Percentiles rank a stretch among this genome's conserved stretches.
These are phyloP conservation scores for Bradypodion pumilum DNA, from an alignment of 2,797 vertebrate species.

Conservation along the genomic window DNA sequence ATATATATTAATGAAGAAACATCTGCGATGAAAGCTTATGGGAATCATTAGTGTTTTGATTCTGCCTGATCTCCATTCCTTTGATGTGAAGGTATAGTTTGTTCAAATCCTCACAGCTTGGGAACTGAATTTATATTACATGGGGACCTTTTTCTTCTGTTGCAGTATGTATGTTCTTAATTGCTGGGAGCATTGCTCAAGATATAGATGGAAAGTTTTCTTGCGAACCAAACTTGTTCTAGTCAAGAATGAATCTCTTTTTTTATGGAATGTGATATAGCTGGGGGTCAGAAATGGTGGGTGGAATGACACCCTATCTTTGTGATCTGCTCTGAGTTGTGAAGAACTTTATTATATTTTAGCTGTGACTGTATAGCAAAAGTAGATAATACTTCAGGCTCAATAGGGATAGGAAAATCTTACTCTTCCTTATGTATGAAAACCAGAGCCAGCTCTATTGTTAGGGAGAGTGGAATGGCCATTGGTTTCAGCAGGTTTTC, in stretches of 20 bases:
- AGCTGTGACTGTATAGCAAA: neutral
- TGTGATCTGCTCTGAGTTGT: slow-evolving; percentile 5
- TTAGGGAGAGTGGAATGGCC: neutral
- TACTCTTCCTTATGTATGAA: neutral
- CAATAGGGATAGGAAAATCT: slow-evolving; percentile 15
- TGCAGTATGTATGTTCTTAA: slow-evolving; percentile 1
- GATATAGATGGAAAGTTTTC: neutral
- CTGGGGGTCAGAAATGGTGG: neutral
- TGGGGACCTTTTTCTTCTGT: neutral
- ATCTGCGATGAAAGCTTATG: slow-evolving; percentile 3
- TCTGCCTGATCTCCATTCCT: slow-evolving; percentile 4
- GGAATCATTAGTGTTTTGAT: neutral
- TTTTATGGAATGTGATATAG: neutral
- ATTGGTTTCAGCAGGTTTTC: neutral
- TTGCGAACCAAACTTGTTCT: neutral
- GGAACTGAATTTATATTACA: neutral
- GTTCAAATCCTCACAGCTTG: neutral
- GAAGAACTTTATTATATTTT: slow-evolving; percentile 3
- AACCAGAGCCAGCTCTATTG: neutral
- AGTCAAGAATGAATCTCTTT: neutral
- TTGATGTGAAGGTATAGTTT: slow-evolving; percentile 9
- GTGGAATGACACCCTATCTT: neutral
- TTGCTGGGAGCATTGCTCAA: slow-evolving; percentile 8
- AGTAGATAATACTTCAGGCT: slow-evolving; percentile 11
- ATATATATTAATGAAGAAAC: neutral